Evolutionary conservation across 2,888 invertebrate genomes (phyloP), one percentile per base, ranked within the genome.

Genomic region (Ceratothoa steindachneri): DNA sequence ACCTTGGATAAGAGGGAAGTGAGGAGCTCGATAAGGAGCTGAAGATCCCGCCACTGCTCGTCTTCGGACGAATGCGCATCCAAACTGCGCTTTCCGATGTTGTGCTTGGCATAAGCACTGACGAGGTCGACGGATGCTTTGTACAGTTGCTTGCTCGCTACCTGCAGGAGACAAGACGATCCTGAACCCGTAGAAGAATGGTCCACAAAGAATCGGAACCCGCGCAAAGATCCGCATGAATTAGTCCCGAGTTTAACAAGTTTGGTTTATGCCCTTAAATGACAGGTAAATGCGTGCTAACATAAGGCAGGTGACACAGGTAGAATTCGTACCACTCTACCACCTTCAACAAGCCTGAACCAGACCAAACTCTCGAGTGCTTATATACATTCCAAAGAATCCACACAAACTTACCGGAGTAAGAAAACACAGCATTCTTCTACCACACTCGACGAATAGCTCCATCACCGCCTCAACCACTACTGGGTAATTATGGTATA

Each of bases 401-500:
- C n/a, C n/a, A n/a, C n/a, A n/a, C n/a, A 12, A 9, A 74, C 75
- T 72, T 80, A 85, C 85, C 81, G 83, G 81, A 19, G 83, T 81
- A 12, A 88, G 84, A 81, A 89, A 90, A 81, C 89, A 89, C 71
- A 92, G 84, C 87, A 91, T 89, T 77, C 89, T 86, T 81, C 89
- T 89, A 0, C 91, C 89, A 81, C 89, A 89, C 82, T 90, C 90
- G 52, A 89, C 89, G 77, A 91, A 89, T 52, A 93, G 84, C 82
- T 90, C 89, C 75, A 92, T 85, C 60, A 92, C 89, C 15, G 92
- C 87, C 82, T 92, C 88, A 67, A 93, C 91, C 74, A 94, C 89
- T 73, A 90, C 88, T 72, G 90, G 90, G 84, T 92, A 92, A 84
- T 92, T 91, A 84, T 91, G 90, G 83, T 91, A 93, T 31, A 90